Percentiles rank a stretch among this genome's conserved stretches.
Evolutionary conservation across 2,888 invertebrate species (phyloP).

Genomic region (Scrobipalpa costella): DNA sequence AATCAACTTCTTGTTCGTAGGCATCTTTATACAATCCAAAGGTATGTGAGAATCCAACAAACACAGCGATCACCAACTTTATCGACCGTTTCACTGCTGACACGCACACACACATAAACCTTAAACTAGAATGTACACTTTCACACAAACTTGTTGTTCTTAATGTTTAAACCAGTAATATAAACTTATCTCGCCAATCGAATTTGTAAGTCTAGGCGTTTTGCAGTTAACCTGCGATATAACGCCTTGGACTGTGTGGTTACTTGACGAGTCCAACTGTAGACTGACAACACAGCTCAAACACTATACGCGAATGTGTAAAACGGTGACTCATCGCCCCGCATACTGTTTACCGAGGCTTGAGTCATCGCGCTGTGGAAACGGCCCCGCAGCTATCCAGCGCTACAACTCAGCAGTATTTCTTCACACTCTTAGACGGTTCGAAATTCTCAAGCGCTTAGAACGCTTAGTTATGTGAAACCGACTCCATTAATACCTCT

Average conservation of each 20-base stretch:
- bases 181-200: constrained; percentile 54
- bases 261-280: constrained; percentile 76
- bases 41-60: constrained; percentile 69
- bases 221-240: constrained; percentile 73
- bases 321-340: constrained; percentile 82
- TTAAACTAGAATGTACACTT: constrained; percentile 72
- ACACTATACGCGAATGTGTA: constrained; percentile 82
- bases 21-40: constrained; percentile 61
- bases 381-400: constrained; percentile 61
- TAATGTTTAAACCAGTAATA: constrained; percentile 47
- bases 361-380: constrained; percentile 74
- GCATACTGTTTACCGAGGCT: constrained; percentile 81
- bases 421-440: constrained; percentile 41
- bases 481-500: constrained; percentile 79
- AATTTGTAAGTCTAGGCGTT: constrained; percentile 61
- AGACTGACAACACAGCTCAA: constrained; percentile 80
- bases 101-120: constrained; percentile 72
- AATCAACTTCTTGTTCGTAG: constrained; percentile 73
- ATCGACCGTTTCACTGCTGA: constrained; percentile 77
- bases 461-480: constrained; percentile 56
- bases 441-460: constrained; percentile 61
- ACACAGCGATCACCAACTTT: constrained; percentile 70
- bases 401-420: constrained; percentile 53
- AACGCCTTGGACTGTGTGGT: constrained; percentile 69
- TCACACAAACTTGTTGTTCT: constrained; percentile 70